A percentile compares a stretch with the other conserved stretches of the same genome.
Conservation (phyloP, 2,113 vertebrate species). For the Daboia siamensis region DNA sequence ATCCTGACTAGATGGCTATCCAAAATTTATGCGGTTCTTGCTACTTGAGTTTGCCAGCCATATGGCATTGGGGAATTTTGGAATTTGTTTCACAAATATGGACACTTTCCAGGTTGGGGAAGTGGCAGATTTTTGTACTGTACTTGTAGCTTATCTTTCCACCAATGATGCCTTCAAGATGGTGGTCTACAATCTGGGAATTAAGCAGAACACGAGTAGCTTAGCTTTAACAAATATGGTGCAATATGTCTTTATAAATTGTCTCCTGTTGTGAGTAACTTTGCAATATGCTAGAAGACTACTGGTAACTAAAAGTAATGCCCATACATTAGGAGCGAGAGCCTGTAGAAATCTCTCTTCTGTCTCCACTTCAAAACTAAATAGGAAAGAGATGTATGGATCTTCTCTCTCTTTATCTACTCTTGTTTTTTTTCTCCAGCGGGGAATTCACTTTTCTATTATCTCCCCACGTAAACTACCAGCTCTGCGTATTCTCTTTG, state of each 20-base stretch:
- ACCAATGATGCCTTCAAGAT: neutral
- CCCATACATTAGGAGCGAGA: neutral
- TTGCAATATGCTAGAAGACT: neutral
- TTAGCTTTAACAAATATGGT: neutral
- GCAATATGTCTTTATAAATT: neutral
- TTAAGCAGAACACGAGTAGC: neutral
- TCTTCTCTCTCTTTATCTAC: neutral
- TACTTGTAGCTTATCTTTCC: neutral
- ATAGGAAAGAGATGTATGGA: neutral
- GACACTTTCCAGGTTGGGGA: neutral
- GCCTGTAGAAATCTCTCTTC: neutral
- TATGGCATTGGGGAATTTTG: neutral
- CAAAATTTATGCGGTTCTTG: neutral
- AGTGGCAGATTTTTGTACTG: neutral
- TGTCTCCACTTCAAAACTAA: no score
- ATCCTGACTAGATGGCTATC: neutral
- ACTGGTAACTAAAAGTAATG: neutral
- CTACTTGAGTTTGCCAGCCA: neutral
- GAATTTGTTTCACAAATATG: neutral
- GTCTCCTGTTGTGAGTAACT: neutral
- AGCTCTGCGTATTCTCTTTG: slow-evolving; percentile 80
- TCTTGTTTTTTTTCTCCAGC: slow-evolving; percentile 54
- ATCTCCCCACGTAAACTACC: slow-evolving; percentile 88
- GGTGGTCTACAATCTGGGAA: neutral
- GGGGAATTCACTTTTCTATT: slow-evolving; percentile 88